Base-by-base conservation (phyloP, 2,113 vertebrate species). In the Eleginops maclovinus region DNA sequence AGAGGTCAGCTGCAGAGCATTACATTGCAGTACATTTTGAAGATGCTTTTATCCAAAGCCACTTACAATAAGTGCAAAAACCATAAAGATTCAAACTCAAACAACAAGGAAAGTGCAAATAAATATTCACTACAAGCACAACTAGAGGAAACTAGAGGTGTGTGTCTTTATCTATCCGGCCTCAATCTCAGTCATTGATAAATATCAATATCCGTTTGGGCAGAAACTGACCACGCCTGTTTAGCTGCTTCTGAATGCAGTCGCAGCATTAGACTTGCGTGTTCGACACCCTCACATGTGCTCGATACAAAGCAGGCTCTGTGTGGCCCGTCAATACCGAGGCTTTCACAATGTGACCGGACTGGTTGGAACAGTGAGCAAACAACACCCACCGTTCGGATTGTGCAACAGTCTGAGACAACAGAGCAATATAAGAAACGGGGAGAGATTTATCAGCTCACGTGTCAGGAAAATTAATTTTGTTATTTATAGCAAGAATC, bases 321-420 rank as follows among this genome's bases (percentile, higher is more conserved):
- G 72, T 79, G 16, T 4, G 40, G 7, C 36, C 26, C 19, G 3
- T 72, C 53, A 17, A 13, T 40, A n/a, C 40, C 0, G 51, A 80
- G 65, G 17, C 22, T 13, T 44, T 16, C 67, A 86, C 77, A 85
- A 91, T 87, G 91, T 85, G 78, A 72, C 79, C 79, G 0, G 70
- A 93, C 92, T 75, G 83, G 92, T 88, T 88, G 72, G 78, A 75
- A 55, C 79, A 65, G 78, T 47, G 14, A 67, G 51, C 55, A 65
- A 84, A 85, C 85, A 67, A 72, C 75, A 28, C 51, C 76, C 66
- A 62, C 58, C 24, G 4, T 68, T 69, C 62, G 66, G 16, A n/a
- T 89, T 91, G 85, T 68, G 87, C 85, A 93, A 91, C 53, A 75
- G 61, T 74, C 51, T 58, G 13, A 62, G 60, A 83, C 31, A 64